phyloP scores from a whole-genome alignment of 2,113 vertebrate genomes.

The Pachyramphus minor region DNA sequence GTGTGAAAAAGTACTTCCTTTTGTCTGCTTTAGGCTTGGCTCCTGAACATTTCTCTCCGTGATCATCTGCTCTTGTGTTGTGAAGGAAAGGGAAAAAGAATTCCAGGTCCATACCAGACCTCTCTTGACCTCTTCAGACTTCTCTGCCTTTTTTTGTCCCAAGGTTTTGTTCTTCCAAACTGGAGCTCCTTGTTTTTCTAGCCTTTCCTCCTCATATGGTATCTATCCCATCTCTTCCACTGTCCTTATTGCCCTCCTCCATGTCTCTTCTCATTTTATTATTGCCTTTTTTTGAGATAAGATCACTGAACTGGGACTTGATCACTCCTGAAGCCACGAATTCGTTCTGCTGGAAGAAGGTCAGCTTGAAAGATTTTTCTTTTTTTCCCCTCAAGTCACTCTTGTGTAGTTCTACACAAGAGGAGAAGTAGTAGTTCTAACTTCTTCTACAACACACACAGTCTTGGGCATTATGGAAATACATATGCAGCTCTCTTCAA shows the following conservation, averaged over 20 bases:
- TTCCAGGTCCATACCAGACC: neutral
- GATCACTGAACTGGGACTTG: neutral
- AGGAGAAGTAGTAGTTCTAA: too few species aligned
- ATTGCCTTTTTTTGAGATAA: neutral
- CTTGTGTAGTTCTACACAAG: neutral
- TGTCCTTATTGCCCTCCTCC: neutral
- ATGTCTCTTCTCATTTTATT: neutral
- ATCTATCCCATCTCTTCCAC: neutral
- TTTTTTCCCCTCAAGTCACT: neutral
- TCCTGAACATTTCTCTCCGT: neutral
- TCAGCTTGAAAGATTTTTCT: neutral
- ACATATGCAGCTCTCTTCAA: neutral
- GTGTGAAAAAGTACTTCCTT: constrained; percentile 52
- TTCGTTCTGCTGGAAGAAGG: neutral
- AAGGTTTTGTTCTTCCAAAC: neutral
- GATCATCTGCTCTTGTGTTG: neutral
- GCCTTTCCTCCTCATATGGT: neutral
- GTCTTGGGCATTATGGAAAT: neutral
- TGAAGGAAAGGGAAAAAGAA: neutral
- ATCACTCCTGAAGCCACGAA: neutral
- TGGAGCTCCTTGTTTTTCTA: neutral
- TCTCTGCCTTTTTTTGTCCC: neutral
- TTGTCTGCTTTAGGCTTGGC: neutral
- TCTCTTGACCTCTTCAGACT: neutral
- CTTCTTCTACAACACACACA: neutral